phyloP scores from a whole-genome alignment of 2,113 vertebrate species.

The Rhinichthys klamathensis region DNA sequence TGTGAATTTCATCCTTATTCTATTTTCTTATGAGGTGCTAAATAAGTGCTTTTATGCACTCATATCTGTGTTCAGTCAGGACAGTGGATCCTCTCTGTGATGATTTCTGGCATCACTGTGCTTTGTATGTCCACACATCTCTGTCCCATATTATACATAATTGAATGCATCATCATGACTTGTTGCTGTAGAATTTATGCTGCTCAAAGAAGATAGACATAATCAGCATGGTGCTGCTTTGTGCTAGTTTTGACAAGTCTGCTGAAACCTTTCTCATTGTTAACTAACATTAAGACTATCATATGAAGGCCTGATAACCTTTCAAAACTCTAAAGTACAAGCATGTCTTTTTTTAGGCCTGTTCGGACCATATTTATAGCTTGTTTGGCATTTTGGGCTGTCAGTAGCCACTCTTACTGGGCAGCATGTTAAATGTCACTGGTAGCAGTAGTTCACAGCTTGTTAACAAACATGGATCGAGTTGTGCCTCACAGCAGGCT shows the following conservation, averaged over 20 bases:
- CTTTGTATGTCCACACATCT: too few relatives aligned
- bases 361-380: background rate
- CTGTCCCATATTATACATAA: too few relatives aligned
- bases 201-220: too few relatives aligned
- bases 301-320: background rate
- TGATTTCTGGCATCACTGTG: too few relatives aligned
- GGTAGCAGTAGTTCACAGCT: slow-evolving; percentile 42
- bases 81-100: too few relatives aligned
- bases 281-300: background rate
- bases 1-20: too few relatives aligned
- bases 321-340: background rate
- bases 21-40: too few relatives aligned
- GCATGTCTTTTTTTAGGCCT: background rate
- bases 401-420: slow-evolving; percentile 6
- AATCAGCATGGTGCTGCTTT: background rate
- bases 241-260: background rate
- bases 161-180: too few relatives aligned
- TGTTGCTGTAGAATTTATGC: too few relatives aligned
- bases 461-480: slow-evolving; percentile 58
- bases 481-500: slow-evolving; percentile 46
- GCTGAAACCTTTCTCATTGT: background rate
- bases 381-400: background rate
- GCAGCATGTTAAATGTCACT: slow-evolving; percentile 30
- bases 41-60: too few relatives aligned
- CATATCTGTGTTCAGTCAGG: too few relatives aligned